Conservation (phyloP, 2,113 vertebrate genomes). For the Psammodynastes pulverulentus region DNA sequence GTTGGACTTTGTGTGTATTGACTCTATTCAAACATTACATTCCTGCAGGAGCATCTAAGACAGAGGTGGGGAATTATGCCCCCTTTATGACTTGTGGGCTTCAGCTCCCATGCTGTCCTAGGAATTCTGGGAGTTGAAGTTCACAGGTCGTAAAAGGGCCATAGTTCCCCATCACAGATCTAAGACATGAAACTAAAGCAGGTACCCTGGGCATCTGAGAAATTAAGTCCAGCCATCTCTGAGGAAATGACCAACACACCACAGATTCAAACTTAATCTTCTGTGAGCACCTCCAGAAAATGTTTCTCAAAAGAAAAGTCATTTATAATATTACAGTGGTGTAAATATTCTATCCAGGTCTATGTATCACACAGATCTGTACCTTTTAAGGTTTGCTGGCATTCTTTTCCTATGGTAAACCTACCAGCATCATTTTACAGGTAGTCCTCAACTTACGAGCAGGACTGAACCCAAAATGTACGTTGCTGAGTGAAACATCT, state of each 20-base stretch:
- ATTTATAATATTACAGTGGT: not conserved
- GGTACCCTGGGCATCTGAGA: not conserved
- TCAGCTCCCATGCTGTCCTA: too few species aligned
- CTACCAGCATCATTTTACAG: not conserved
- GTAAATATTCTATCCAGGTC: not conserved
- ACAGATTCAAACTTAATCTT: not conserved
- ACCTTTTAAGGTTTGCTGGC: not conserved
- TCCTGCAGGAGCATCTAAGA: not conserved
- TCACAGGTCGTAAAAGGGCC: too few species aligned
- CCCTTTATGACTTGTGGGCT: too few species aligned
- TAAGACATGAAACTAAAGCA: not conserved
- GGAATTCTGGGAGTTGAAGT: too few species aligned
- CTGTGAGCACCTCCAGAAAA: constrained; percentile 15
- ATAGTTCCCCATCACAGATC: too few species aligned
- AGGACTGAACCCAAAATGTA: not conserved
- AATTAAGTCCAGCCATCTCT: not conserved
- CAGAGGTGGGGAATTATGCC: too few species aligned
- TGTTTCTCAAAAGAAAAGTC: constrained; percentile 4
- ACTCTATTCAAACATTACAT: not conserved
- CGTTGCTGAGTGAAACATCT: not conserved
- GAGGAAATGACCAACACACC: not conserved
- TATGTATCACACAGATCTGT: not conserved
- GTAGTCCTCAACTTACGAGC: not conserved
- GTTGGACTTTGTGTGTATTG: not conserved
- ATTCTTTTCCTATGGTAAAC: not conserved